Percentiles rank a stretch among this genome's conserved stretches.
Evolutionary conservation across 2,113 vertebrate species (phyloP).

Genomic region (Pygoscelis adeliae): DNA sequence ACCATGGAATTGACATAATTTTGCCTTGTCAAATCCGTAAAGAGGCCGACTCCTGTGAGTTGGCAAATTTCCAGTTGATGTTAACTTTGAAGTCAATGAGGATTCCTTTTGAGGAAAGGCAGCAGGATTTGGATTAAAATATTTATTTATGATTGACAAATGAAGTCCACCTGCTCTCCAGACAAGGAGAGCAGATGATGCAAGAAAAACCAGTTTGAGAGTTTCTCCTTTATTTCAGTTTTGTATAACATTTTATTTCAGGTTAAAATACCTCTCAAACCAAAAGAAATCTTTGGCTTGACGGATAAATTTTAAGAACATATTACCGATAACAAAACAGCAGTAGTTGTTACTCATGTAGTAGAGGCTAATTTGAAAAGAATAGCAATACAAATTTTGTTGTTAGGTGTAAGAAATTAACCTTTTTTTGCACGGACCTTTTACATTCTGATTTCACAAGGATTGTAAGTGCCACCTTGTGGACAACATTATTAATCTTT

Average conservation of each 20-base stretch:
- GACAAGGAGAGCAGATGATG: neutral
- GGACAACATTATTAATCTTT: constrained; percentile 23
- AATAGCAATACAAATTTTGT: neutral
- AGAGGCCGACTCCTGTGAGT: neutral
- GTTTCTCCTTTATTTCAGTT: neutral
- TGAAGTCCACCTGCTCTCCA: neutral
- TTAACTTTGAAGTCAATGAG: constrained; percentile 4
- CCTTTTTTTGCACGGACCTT: neutral
- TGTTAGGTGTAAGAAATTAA: neutral
- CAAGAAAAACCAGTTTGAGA: neutral
- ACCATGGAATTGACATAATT: neutral
- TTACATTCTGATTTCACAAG: neutral
- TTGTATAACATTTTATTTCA: neutral
- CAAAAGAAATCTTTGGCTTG: neutral
- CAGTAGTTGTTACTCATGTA: neutral
- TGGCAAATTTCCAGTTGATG: neutral
- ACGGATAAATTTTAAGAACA: neutral
- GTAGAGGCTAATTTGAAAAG: neutral
- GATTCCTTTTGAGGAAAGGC: neutral
- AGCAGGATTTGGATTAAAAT: neutral
- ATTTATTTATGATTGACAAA: neutral
- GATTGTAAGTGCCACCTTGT: constrained; percentile 66
- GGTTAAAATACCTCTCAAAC: neutral
- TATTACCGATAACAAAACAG: neutral
- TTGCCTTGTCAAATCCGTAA: neutral